A percentile compares a stretch with the other conserved stretches of the same genome.
phyloP scores from a whole-genome alignment of 37 sponge, comb jelly and placozoan species.

The Crambe crambe region DNA sequence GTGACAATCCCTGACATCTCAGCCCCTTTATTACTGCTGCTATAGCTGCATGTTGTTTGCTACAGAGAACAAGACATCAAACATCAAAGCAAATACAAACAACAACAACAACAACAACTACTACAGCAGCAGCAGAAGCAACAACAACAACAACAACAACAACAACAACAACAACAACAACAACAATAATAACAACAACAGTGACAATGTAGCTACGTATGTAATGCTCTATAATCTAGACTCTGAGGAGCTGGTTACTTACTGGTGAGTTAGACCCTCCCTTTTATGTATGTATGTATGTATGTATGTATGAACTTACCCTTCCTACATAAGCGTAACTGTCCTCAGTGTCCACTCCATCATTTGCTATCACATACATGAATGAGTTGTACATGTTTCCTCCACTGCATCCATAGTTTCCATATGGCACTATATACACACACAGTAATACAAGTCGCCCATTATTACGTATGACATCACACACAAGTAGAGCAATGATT shows the following conservation, averaged over 20 bases:
- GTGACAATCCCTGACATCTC: slow-evolving; percentile 15
- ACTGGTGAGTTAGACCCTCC: too few species aligned
- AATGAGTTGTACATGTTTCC: slow-evolving; percentile 73
- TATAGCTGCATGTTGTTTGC: slow-evolving; percentile 31
- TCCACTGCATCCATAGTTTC: slow-evolving; percentile 83
- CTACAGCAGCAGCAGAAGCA: too few species aligned
- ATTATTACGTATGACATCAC: too few species aligned
- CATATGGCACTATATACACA: slow-evolving; percentile 47
- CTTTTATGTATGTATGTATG: too few species aligned
- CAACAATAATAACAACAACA: background rate
- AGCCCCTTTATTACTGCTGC: slow-evolving; percentile 13
- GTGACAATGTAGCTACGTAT: background rate
- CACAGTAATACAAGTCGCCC: background rate
- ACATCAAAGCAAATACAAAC: background rate
- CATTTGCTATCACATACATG: too few species aligned
- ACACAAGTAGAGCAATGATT: too few species aligned
- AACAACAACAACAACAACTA: too few species aligned
- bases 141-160: background rate
- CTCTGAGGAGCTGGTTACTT: background rate
- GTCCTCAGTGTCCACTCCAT: slow-evolving; percentile 68
- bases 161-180: background rate
- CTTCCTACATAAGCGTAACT: slow-evolving; percentile 69
- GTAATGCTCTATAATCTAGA: background rate
- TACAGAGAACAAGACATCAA: background rate
- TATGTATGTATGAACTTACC: slow-evolving; percentile 31